phyloP scores from a whole-genome alignment of 2,797 vertebrate genomes.

The Gymnothorax reevesii region DNA sequence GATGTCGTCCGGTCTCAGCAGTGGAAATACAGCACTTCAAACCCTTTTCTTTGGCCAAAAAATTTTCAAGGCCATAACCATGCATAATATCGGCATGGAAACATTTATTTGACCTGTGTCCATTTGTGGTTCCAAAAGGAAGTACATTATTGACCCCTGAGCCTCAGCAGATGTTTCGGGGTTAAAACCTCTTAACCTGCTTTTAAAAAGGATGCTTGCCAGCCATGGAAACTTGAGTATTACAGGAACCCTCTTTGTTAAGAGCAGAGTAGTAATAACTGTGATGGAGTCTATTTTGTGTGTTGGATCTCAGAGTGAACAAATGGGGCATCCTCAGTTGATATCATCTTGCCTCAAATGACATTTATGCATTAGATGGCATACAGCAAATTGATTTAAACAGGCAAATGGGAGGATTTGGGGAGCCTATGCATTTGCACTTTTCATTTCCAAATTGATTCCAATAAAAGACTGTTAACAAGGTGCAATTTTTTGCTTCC shows the following conservation, averaged over 20 bases:
- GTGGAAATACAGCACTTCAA: not conserved
- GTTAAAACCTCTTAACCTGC: slow-evolving; percentile 28
- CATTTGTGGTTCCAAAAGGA: slow-evolving; percentile 13
- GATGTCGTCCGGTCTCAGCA: not conserved
- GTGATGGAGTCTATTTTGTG: not conserved
- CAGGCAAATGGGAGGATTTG: not conserved
- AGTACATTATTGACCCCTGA: slow-evolving; percentile 21
- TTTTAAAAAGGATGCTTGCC: slow-evolving; percentile 11
- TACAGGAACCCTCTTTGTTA: not conserved
- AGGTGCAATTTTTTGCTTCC: not conserved
- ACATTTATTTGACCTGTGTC: slow-evolving; percentile 28
- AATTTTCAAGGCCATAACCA: slow-evolving; percentile 6
- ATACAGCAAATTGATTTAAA: not conserved
- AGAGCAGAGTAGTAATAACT: not conserved
- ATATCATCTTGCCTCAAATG: not conserved
- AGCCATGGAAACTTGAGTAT: slow-evolving; percentile 15
- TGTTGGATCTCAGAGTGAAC: not conserved
- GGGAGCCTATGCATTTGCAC: not conserved
- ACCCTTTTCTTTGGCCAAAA: not conserved
- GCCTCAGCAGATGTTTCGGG: slow-evolving; percentile 24
- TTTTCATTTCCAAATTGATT: not conserved
- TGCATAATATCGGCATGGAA: not conserved
- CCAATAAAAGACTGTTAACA: not conserved
- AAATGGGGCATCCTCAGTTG: not conserved
- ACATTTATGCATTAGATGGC: not conserved